These are phyloP conservation scores for Cheilosia grossa DNA, from an alignment of 2,888 invertebrate genomes.

Conservation along the genomic window DNA sequence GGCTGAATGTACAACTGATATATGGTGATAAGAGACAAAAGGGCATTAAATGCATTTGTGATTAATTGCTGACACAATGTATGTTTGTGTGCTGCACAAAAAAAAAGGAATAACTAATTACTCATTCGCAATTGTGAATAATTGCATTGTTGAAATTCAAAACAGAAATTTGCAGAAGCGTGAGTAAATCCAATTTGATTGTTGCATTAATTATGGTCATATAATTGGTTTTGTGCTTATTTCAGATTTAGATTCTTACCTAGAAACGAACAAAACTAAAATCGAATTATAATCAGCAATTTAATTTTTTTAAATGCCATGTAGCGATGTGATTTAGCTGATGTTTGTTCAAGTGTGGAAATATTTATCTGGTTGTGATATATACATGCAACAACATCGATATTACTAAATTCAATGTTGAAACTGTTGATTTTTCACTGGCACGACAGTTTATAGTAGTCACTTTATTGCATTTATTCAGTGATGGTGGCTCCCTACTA, in stretches of 20 bases:
- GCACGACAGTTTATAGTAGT: too few relatives aligned
- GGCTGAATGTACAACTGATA: not conserved
- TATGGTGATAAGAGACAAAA: not conserved
- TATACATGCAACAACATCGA: too few relatives aligned
- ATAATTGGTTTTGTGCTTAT: slow-evolving; percentile 5
- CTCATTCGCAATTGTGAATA: slow-evolving; percentile 19
- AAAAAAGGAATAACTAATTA: slow-evolving; percentile 6
- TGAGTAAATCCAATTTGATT: slow-evolving; percentile 19
- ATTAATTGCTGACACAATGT: slow-evolving; percentile 1
- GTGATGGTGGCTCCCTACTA: too few relatives aligned
- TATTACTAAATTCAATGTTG: too few relatives aligned
- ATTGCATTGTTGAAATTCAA: slow-evolving; percentile 6
- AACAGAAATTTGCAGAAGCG: slow-evolving; percentile 5
- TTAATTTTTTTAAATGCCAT: too few relatives aligned
- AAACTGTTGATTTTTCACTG: too few relatives aligned
- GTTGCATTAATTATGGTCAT: slow-evolving; percentile 17
- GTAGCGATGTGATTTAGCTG: too few relatives aligned
- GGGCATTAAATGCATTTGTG: not conserved
- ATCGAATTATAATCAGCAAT: too few relatives aligned
- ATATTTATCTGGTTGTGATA: too few relatives aligned
- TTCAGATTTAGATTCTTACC: not conserved
- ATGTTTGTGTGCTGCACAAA: slow-evolving; percentile 3
- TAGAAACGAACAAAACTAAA: too few relatives aligned
- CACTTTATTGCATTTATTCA: too few relatives aligned
- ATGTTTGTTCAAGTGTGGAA: too few relatives aligned